A percentile compares a stretch with the other conserved stretches of the same genome.
Evolutionary conservation across 2,113 vertebrate species (phyloP).

Genomic region (Leucoraja erinaceus): DNA sequence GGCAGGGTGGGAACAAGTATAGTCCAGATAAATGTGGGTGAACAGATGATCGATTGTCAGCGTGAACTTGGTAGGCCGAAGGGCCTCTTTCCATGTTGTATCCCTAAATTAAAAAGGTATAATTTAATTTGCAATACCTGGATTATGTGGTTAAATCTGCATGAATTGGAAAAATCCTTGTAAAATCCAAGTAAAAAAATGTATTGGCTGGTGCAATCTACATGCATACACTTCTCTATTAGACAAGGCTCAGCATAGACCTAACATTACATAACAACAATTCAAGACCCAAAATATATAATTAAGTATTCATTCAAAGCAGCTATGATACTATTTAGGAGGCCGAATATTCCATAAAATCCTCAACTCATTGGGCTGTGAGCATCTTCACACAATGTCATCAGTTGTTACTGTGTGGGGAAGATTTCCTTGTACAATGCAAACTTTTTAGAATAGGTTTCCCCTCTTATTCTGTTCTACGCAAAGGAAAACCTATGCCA

Average conservation of each 20-base stretch:
- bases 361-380: background rate
- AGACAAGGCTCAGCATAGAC: background rate
- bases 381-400: background rate
- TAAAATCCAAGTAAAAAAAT: background rate
- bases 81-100: no score
- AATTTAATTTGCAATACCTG: background rate
- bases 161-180: background rate
- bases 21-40: no score
- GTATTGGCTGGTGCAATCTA: no score
- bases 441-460: background rate
- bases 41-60: no score
- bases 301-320: constrained; percentile 1
- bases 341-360: background rate
- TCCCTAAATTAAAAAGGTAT: no score
- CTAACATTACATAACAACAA: background rate
- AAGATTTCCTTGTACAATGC: background rate
- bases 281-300: background rate
- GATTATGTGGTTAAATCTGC: background rate
- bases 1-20: no score
- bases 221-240: background rate
- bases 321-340: background rate
- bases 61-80: no score
- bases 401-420: background rate
- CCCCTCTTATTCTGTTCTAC: background rate
- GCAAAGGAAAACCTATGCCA: background rate